Conservation (phyloP, 1,140 invertebrate species). For the Zaprionus davidi region DNA sequence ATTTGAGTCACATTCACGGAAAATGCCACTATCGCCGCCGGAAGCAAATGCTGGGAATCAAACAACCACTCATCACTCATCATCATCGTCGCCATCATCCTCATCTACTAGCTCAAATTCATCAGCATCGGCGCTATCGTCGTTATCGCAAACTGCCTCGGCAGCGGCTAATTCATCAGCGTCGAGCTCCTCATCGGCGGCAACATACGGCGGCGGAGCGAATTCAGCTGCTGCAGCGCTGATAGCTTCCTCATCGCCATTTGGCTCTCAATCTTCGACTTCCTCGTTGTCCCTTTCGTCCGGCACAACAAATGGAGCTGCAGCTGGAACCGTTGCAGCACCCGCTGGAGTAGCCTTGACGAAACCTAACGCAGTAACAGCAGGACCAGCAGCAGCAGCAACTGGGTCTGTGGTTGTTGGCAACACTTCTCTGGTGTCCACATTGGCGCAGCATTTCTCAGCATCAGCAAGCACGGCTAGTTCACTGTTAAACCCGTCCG, state of each 20-base stretch:
- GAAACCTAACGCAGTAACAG: slow-evolving; percentile 12
- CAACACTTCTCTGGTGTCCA: slow-evolving; percentile 67
- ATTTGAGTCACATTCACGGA: slow-evolving; percentile 66
- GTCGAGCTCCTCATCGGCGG: slow-evolving; percentile 58
- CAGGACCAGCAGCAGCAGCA: slow-evolving; percentile 8
- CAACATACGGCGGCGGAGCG: slow-evolving; percentile 67
- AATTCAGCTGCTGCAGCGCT: slow-evolving; percentile 68
- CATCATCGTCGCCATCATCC: slow-evolving; percentile 74
- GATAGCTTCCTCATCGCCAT: slow-evolving; percentile 65
- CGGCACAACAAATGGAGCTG: slow-evolving; percentile 45
- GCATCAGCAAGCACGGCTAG: slow-evolving; percentile 57
- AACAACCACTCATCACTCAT: slow-evolving; percentile 17
- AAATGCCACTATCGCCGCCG: slow-evolving; percentile 73
- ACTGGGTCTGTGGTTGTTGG: slow-evolving; percentile 7
- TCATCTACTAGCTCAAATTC: slow-evolving; percentile 76
- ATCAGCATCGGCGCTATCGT: slow-evolving; percentile 70
- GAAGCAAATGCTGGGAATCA: slow-evolving; percentile 43
- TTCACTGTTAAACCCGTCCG: slow-evolving; percentile 44
- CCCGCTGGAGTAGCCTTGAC: slow-evolving; percentile 2
- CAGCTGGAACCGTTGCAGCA: slow-evolving; percentile 38
- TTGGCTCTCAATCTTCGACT: slow-evolving; percentile 68
- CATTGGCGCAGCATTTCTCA: slow-evolving; percentile 77
- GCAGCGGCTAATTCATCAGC: slow-evolving; percentile 59
- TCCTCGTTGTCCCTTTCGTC: slow-evolving; percentile 69
- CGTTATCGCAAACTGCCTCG: slow-evolving; percentile 63